Evolutionary conservation across 2,888 invertebrate species (phyloP).

Genomic region (Drosophila mercatorum): DNA sequence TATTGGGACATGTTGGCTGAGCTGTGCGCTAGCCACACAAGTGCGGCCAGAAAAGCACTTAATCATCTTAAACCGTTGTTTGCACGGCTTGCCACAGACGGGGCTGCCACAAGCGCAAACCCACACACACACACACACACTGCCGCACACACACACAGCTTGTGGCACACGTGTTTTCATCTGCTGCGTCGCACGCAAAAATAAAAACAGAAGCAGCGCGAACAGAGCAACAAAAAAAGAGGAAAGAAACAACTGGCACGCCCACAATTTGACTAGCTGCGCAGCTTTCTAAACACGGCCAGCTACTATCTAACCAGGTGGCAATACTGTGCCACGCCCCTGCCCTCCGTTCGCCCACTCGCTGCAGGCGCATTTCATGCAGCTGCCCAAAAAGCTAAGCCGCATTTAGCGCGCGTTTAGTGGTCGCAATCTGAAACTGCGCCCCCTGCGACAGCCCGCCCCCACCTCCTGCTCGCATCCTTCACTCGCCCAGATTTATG

Average conservation of each 20-base stretch:
- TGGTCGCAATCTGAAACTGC: conserved; percentile 62
- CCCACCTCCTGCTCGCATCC: background rate
- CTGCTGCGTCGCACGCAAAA: conserved; percentile 69
- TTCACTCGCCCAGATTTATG: conserved; percentile 48
- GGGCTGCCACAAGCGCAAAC: conserved; percentile 42
- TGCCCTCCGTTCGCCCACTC: background rate
- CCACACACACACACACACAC: conserved; percentile 16
- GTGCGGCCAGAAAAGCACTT: conserved; percentile 78
- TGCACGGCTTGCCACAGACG: conserved; percentile 75
- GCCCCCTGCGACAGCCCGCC: background rate
- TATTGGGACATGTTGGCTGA: conserved; percentile 36
- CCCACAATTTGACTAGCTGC: conserved; percentile 57
- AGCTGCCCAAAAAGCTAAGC: conserved; percentile 66
- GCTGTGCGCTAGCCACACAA: conserved; percentile 60
- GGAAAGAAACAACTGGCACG: conserved; percentile 16
- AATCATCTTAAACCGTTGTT: conserved; percentile 80
- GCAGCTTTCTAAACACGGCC: conserved; percentile 58
- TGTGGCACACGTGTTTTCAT: conserved; percentile 61
- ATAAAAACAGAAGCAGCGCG: conserved; percentile 31
- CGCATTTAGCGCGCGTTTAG: conserved; percentile 79
- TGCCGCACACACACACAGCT: conserved; percentile 25
- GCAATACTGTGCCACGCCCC: conserved; percentile 30
- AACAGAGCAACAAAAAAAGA: conserved; percentile 5
- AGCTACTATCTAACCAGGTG: conserved; percentile 29
- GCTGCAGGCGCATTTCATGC: conserved; percentile 67